Evolutionary conservation across 2,113 vertebrate genomes (phyloP), one percentile per base, ranked within the genome.

Genomic region (Acrocephalus arundinaceus): DNA sequence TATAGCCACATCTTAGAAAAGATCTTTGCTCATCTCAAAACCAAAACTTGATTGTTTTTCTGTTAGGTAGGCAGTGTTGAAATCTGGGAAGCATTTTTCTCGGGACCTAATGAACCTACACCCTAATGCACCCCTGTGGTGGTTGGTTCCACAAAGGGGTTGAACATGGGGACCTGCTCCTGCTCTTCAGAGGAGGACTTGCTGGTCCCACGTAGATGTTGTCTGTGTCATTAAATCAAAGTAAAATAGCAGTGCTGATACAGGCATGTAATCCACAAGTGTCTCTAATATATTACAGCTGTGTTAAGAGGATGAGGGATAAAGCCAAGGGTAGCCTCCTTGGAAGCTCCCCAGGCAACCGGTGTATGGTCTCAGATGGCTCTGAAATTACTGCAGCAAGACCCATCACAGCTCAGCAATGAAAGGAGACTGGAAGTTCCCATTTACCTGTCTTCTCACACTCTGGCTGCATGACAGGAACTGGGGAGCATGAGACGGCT

Each of bases 231-330:
- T 41, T 61, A 65, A 63, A 52, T 59, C 35, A 39, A 45, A 85
- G 61, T n/a, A 31, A 72, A 82, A 62, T 45, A 54, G 43, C 4
- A 21, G 12, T 59, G 62, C 41, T 57, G 71, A 54, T 52, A 9
- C 46, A 2, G 10, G 39, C 13, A 2, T 31, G 66, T 37, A 49
- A 57, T 67, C 55, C 0, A 1, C 3, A 0, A 9, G 22, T 78
- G 65, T 21, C 30, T 65, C 58, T 91, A 63, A 37, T 66, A 6
- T 1, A 16, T 58, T 37, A 24, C 5, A 37, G 41, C 15, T 68
- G 31, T 59, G 37, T 54, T 89, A 61, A 58, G 62, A 79, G 24
- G n/a, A 18, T 52, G 55, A 77, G 76, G 82, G 35, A 52, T 14
- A 66, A 74, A 72, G 35, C 39, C 37, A 41, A n/a, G 55, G 68